phyloP scores from a whole-genome alignment of 2,113 vertebrate species.

The Dasypus novemcinctus region DNA sequence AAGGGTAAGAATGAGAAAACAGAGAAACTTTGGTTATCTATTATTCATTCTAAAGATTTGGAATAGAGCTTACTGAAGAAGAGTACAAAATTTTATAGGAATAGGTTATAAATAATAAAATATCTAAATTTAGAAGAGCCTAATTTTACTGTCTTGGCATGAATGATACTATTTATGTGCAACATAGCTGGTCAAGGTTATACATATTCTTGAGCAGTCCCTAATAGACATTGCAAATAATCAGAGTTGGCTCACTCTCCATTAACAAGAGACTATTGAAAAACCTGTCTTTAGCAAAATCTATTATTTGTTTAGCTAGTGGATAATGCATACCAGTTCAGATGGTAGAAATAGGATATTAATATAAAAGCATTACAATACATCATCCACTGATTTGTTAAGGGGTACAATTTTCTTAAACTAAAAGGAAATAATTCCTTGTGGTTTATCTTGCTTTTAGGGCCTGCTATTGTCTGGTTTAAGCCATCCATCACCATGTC shows the following conservation, averaged over 20 bases:
- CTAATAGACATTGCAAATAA: not conserved
- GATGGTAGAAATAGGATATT: slow-evolving; percentile 25
- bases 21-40: not conserved
- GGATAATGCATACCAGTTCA: slow-evolving; percentile 24
- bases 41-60: not conserved
- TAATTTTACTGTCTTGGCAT: slow-evolving; percentile 30
- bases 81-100: not conserved
- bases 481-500: slow-evolving; percentile 46
- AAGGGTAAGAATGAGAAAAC: not conserved
- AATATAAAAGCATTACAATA: slow-evolving; percentile 58
- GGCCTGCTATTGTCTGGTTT: not conserved
- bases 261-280: slow-evolving; percentile 12
- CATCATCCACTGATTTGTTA: slow-evolving; percentile 52
- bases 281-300: slow-evolving; percentile 11
- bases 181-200: not conserved
- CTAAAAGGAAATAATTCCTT: slow-evolving; percentile 57
- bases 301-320: slow-evolving; percentile 29
- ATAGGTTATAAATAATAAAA: slow-evolving; percentile 12
- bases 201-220: not conserved
- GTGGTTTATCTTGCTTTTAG: slow-evolving; percentile 60
- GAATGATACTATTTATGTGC: not conserved
- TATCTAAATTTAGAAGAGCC: not conserved
- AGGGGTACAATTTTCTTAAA: slow-evolving; percentile 43
- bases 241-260: not conserved
- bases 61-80: slow-evolving; percentile 37